Evolutionary conservation across 2,113 vertebrate species (phyloP), one percentile per base, ranked within the genome.

Genomic region (Tiliqua scincoides): DNA sequence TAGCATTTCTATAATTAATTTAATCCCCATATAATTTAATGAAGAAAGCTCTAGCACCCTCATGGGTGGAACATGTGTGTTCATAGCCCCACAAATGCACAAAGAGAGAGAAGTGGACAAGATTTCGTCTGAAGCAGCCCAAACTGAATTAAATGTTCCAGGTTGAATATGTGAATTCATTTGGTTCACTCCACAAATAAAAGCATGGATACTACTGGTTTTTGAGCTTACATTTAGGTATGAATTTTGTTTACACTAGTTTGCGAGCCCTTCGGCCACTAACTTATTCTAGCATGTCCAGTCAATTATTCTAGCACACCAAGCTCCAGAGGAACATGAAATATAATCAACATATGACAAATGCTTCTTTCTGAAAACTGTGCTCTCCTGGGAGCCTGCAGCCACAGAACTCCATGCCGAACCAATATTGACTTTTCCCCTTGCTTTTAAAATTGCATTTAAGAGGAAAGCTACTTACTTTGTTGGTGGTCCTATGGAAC

Each of bases 291-390:
- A 54, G 4, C 84, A 43, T 85, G n/a, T 18, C 12, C 48, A 0
- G 0, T n/a, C n/a, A 86, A 80, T 89, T 83, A 68, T 77, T 48
- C 30, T 27, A 10, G 27, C 57, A 32, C 23, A 32, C 27, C 14
- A 77, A 61, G 30, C 20, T 32, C 25, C 21, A 75, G 48, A 87
- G 9, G 7, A 59, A 73, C 15, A 37, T 86, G 17, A 65, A 73
- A 63, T 27, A n/a, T 84, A 65, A 76, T 84, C 37, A 75, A 65
- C 67, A 71, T 52, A 67, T 48, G n/a, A 65, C 71, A 68, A 67
- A 72, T 32, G 52, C n/a, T 76, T 63, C 27, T 72, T 83, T 52
- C 20, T 75, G 7, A 27, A 82, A 82, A 71, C 12, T 18, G 57
- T 71, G 32, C 23, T 83, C 21, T 73, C 7, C 32, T 83, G 23